These are phyloP conservation scores for Sander vitreus DNA, from an alignment of 2,113 vertebrate species.

Conservation along the genomic window DNA sequence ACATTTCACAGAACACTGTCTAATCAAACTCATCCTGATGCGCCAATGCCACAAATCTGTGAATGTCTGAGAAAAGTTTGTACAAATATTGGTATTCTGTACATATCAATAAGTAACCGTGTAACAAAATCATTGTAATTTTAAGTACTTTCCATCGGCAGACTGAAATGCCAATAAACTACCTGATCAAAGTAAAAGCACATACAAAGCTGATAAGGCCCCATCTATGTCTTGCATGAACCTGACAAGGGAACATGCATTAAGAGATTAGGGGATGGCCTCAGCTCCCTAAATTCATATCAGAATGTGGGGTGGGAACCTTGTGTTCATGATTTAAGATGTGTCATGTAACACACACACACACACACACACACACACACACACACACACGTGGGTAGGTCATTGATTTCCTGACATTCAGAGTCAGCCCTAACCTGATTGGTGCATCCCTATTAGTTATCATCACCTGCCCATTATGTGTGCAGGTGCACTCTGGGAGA, in stretches of 20 bases:
- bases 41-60: no score
- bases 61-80: no score
- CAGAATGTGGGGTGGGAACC: slow-evolving; percentile 68
- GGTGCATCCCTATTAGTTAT: not conserved
- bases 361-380: not conserved
- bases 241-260: slow-evolving; percentile 83
- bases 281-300: slow-evolving; percentile 78
- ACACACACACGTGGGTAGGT: not conserved
- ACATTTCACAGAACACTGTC: no score
- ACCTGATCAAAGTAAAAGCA: not conserved
- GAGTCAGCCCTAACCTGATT: not conserved
- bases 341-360: no score
- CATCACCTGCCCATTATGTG: not conserved
- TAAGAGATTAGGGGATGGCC: slow-evolving; percentile 81
- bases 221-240: slow-evolving; percentile 81
- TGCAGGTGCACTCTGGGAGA: not conserved
- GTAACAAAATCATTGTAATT: not conserved
- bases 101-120: no score
- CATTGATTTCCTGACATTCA: not conserved
- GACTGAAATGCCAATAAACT: not conserved
- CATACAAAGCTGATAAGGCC: slow-evolving; percentile 74
- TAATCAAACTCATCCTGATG: no score
- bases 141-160: not conserved
- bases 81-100: no score
- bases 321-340: not conserved